phyloP scores from a whole-genome alignment of 2,113 vertebrate genomes.

The Turdus rufiventris region DNA sequence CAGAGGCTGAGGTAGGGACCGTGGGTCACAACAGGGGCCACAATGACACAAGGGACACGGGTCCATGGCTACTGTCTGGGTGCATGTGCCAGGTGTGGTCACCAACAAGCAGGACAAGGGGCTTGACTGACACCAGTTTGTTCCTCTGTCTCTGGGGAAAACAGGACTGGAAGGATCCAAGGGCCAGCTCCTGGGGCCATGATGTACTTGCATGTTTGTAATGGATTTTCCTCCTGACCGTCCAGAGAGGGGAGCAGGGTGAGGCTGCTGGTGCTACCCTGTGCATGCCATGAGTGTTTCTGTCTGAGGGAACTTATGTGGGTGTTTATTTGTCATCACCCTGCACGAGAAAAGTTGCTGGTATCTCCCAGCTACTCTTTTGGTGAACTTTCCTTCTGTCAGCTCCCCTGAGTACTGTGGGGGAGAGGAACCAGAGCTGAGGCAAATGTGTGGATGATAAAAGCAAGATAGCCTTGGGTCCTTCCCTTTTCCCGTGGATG shows the following conservation, averaged over 20 bases:
- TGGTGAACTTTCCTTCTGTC: not conserved
- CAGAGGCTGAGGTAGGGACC: not conserved
- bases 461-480: not conserved
- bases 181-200: not conserved
- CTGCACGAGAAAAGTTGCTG: not conserved
- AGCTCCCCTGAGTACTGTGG: not conserved
- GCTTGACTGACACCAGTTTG: not conserved
- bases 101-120: not conserved
- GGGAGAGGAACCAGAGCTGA: not conserved
- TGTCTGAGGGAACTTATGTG: fast-evolving
- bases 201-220: fast-evolving
- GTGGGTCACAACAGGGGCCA: fast-evolving
- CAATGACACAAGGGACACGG: no score
- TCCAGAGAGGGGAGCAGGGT: not conserved
- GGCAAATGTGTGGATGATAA: not conserved
- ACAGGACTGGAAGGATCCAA: not conserved
- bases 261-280: not conserved
- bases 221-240: not conserved
- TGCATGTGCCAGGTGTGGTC: not conserved
- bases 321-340: not conserved
- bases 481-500: not conserved
- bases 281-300: not conserved
- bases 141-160: not conserved
- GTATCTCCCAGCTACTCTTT: not conserved
- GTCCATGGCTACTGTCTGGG: not conserved